Conservation (phyloP, 2,797 vertebrate species). For the Pterois miles region DNA sequence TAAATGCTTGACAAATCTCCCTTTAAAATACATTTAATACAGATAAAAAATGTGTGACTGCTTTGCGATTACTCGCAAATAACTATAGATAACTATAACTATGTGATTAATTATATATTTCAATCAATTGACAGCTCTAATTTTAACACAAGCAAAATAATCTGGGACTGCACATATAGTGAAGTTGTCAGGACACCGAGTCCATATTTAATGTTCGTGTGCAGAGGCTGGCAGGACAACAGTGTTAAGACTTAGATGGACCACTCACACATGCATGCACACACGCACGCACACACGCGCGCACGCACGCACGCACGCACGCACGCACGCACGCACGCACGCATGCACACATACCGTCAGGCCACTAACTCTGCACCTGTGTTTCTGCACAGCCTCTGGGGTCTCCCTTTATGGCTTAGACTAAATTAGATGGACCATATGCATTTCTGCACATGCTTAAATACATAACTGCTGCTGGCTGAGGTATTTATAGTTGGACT, state of each 20-base stretch:
- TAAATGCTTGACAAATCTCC: too few relatives aligned
- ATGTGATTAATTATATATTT: too few relatives aligned
- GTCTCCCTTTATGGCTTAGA: constrained; percentile 85
- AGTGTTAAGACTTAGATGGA: constrained; percentile 64
- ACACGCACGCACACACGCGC: constrained; percentile 34
- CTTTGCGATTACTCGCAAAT: too few relatives aligned
- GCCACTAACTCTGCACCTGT: constrained; percentile 79
- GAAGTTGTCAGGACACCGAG: constrained; percentile 2
- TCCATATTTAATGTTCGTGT: constrained; percentile 43
- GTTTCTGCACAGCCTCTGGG: constrained; percentile 79
- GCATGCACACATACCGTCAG: constrained; percentile 53
- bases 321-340: constrained; percentile 44
- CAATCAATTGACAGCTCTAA: neutral
- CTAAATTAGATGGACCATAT: constrained; percentile 85
- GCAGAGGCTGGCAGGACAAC: constrained; percentile 47
- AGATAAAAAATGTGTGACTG: too few relatives aligned
- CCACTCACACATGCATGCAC: constrained; percentile 39
- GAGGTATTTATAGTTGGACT: constrained; percentile 81
- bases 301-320: constrained; percentile 31
- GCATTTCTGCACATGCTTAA: constrained; percentile 85
- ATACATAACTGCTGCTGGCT: constrained; percentile 82
- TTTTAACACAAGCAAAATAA: neutral
- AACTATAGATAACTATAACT: too few relatives aligned
- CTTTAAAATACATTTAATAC: too few relatives aligned
- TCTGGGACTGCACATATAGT: neutral